These are phyloP conservation scores for Anticlea derivata DNA, from an alignment of 2,888 invertebrate genomes.

Conservation along the genomic window DNA sequence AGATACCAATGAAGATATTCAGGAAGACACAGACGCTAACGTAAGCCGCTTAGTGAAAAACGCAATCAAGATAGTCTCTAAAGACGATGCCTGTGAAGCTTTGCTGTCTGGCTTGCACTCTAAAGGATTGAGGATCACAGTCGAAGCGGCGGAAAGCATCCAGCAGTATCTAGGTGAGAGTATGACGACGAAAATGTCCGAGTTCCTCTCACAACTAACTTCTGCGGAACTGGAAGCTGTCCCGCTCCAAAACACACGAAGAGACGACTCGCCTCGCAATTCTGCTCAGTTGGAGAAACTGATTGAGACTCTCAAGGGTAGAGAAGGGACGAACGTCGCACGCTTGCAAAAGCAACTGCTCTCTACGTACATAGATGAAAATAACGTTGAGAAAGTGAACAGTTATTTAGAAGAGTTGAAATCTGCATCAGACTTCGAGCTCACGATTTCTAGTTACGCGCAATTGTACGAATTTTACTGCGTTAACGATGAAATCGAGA, in stretches of 20 bases:
- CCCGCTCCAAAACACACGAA: conserved; percentile 54
- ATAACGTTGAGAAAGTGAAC: conserved; percentile 85
- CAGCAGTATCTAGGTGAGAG: conserved; percentile 86
- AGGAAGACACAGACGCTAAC: conserved; percentile 47
- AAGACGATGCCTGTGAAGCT: conserved; percentile 73
- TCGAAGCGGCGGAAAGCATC: conserved; percentile 83
- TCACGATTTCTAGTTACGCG: conserved; percentile 83
- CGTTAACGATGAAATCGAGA: conserved; percentile 84
- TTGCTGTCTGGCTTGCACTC: conserved; percentile 83
- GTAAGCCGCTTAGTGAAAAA: conserved; percentile 84
- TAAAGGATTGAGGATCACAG: conserved; percentile 87
- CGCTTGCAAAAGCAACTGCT: conserved; percentile 86
- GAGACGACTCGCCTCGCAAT: conserved; percentile 41
- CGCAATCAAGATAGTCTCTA: conserved; percentile 67
- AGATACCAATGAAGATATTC: conserved; percentile 53
- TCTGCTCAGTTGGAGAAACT: conserved; percentile 83
- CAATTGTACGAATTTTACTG: conserved; percentile 88
- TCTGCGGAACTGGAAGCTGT: conserved; percentile 84
- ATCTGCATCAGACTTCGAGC: conserved; percentile 77
- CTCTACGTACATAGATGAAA: conserved; percentile 84
- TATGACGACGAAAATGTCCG: conserved; percentile 86
- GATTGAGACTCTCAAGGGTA: conserved; percentile 79
- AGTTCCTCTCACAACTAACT: conserved; percentile 85
- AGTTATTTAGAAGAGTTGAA: conserved; percentile 84
- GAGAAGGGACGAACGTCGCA: conserved; percentile 80